Conservation (phyloP, 2,888 invertebrate species). For the Bhutanitis thaidina region DNA sequence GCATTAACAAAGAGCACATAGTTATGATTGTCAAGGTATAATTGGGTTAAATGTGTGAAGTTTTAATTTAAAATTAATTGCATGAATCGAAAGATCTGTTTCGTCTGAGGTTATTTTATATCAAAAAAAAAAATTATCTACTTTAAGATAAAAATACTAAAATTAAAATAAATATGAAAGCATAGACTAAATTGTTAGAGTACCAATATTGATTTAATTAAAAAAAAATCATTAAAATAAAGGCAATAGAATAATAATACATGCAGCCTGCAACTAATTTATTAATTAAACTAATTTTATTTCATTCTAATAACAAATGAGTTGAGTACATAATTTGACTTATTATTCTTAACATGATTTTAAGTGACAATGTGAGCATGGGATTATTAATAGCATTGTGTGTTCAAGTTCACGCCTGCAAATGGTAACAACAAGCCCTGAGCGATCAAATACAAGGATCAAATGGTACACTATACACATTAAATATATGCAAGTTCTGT, state of each 20-base stretch:
- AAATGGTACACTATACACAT: constrained; percentile 51
- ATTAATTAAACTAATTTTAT: neutral
- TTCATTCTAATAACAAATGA: neutral
- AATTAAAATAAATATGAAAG: neutral
- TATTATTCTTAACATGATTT: neutral
- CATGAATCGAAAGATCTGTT: neutral
- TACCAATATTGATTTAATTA: no score
- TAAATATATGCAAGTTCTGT: constrained; percentile 44
- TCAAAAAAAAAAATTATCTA: no score
- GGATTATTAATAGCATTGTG: neutral
- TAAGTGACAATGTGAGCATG: neutral
- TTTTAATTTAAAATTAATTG: neutral
- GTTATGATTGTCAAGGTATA: neutral
- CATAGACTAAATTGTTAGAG: no score
- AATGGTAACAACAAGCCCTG: constrained; percentile 30
- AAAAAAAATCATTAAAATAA: no score
- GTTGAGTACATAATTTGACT: no score
- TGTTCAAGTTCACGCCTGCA: constrained; percentile 14
- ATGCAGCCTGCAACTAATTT: neutral
- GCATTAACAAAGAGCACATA: neutral
- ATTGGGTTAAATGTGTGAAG: neutral
- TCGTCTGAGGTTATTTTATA: no score
- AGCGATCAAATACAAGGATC: constrained; percentile 29
- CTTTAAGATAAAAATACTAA: no score
- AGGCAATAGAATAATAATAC: no score